phyloP scores from a whole-genome alignment of 2,113 vertebrate genomes.

The Myiopsitta monachus region DNA sequence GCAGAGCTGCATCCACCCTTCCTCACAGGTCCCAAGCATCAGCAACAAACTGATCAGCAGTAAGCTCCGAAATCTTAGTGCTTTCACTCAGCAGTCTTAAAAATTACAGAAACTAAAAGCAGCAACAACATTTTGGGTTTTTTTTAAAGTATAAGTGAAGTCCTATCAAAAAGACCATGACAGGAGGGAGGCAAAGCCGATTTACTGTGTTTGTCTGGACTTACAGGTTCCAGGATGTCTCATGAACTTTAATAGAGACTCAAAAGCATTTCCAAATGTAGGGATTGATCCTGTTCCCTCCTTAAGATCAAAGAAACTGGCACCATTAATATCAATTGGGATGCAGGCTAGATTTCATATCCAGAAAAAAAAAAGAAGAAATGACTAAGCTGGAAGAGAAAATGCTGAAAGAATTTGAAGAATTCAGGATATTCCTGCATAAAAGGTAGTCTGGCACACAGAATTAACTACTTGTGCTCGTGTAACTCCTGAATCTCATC shows the following conservation, averaged over 20 bases:
- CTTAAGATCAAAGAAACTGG: neutral
- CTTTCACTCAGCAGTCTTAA: neutral
- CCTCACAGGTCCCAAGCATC: neutral
- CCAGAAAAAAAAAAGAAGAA: neutral
- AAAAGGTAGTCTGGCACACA: neutral
- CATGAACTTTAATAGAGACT: neutral
- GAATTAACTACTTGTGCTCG: neutral
- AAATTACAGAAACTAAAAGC: neutral
- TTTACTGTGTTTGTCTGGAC: neutral
- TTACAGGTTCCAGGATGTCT: neutral
- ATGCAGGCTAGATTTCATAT: neutral
- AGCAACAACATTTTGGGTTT: rapidly evolving
- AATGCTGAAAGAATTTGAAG: neutral
- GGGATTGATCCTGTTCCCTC: neutral
- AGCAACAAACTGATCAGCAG: neutral
- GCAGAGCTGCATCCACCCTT: neutral
- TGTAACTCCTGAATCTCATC: neutral
- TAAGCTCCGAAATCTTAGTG: neutral
- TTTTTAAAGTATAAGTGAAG: neutral
- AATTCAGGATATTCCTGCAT: neutral
- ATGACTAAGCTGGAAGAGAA: neutral
- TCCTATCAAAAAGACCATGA: neutral
- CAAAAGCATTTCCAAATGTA: neutral
- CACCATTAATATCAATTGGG: neutral
- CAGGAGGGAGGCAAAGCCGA: neutral